Conservation (phyloP, 2,888 invertebrate species). For the Mycalesis mineus region DNA sequence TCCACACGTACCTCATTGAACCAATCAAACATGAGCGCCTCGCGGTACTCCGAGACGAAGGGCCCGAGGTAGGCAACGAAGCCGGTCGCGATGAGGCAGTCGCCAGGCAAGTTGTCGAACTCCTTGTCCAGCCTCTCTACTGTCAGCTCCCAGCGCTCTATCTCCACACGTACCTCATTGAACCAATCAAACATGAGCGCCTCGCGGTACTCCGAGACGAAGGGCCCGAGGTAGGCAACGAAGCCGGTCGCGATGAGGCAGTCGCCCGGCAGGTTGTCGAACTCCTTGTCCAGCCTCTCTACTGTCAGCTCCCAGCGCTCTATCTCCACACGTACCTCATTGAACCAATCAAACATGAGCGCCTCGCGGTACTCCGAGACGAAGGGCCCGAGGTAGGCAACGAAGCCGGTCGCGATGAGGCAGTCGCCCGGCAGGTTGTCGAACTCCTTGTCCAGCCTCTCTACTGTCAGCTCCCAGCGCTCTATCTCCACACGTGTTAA, state of each 20-base stretch:
- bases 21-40: constrained; percentile 83
- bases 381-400: constrained; percentile 94
- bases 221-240: constrained; percentile 92
- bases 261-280: constrained; percentile 88
- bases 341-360: constrained; percentile 82
- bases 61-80: constrained; percentile 94
- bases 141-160: constrained; percentile 87
- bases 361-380: constrained; percentile 88
- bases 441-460: constrained; percentile 83
- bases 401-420: constrained; percentile 89
- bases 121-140: constrained; percentile 83
- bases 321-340: constrained; percentile 61
- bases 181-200: constrained; percentile 82
- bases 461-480: constrained; percentile 89
- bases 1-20: constrained; percentile 69
- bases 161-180: constrained; percentile 63
- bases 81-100: constrained; percentile 90
- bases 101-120: constrained; percentile 88
- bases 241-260: constrained; percentile 91
- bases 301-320: constrained; percentile 91
- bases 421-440: constrained; percentile 90
- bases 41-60: constrained; percentile 89
- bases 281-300: constrained; percentile 82
- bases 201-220: constrained; percentile 89
- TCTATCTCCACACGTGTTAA: no score